Evolutionary conservation across 2,888 invertebrate species (phyloP), one percentile per base, ranked within the genome.

Genomic region (Euplexia lucipara): DNA sequence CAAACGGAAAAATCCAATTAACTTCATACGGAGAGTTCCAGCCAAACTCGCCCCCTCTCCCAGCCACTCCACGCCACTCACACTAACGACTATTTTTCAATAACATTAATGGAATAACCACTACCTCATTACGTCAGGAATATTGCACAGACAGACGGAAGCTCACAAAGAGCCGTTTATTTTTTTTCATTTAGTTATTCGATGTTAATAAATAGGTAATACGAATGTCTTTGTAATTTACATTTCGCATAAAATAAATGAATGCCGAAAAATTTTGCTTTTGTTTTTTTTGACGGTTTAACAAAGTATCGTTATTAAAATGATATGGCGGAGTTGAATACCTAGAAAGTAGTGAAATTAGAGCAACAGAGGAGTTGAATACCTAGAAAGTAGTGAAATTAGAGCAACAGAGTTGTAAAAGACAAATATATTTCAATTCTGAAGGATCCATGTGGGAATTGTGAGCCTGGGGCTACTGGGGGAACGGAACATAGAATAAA

Each of bases 1-100:
- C 90, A 92, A 92, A 93, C 91, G 93, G 92, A 93, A 93, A 93
- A 94, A 94, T 93, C 93, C 93, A 94, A 94, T 94, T 93, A 93
- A 93, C 90, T 93, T 86, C 91, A 91, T 91, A 89, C 90, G 91
- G 90, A 89, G 89, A 89, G 91, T 87, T 86, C 88, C 87, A 85
- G 78, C 85, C 82, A 79, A 88, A 90, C 86, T 84, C 84, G 84
- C 83, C 80, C 80, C 79, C 78, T 74, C 79, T 75, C 63, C 70
- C 70, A 71, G 66, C 74, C 77, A 75, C 83, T 84, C 79, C 82
- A 81, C 78, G 81, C 84, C 88, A 87, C 90, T 90, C 88, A 84
- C 85, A 86, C 88, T 89, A 90, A 90, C 88, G 86, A 89, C 89
- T 90, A 91, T 89, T 91, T 91, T 89, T 91, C 91, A 91, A 91